Percentiles rank a stretch among this genome's conserved stretches.
phyloP scores from a whole-genome alignment of 2,113 vertebrate genomes.

The Rhodinocichla rosea region DNA sequence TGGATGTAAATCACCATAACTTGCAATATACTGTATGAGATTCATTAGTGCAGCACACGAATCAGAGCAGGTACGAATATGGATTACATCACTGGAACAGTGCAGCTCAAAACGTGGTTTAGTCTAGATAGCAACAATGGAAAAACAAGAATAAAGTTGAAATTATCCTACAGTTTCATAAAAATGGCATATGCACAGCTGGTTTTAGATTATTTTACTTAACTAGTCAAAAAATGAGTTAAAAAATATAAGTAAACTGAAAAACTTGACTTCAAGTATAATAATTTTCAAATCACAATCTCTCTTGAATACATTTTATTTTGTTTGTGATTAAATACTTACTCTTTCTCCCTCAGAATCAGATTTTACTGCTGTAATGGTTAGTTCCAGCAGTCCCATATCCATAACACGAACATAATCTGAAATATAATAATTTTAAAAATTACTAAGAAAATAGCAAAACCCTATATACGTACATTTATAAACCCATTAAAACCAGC shows the following conservation, averaged over 20 bases:
- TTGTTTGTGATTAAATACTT: conserved; percentile 39
- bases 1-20: conserved; percentile 89
- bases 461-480: neutral
- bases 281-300: neutral
- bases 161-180: neutral
- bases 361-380: conserved; percentile 89
- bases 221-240: neutral
- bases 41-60: conserved; percentile 98
- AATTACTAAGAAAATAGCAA: neutral
- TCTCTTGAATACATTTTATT: neutral
- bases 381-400: conserved; percentile 93
- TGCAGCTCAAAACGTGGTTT: conserved; percentile 92
- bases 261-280: neutral
- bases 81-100: conserved; percentile 95
- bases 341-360: conserved; percentile 84
- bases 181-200: neutral
- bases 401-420: conserved; percentile 98
- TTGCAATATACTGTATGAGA: conserved; percentile 96
- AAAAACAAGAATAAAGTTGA: neutral
- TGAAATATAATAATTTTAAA: conserved; percentile 44
- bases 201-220: neutral
- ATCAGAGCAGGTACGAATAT: conserved; percentile 92
- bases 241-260: neutral
- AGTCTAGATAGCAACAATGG: conserved; percentile 58
- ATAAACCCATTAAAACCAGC: neutral